Percentiles rank a stretch among this genome's conserved stretches.
phyloP scores from a whole-genome alignment of 2,113 vertebrate species.

The Myodes glareolus region DNA sequence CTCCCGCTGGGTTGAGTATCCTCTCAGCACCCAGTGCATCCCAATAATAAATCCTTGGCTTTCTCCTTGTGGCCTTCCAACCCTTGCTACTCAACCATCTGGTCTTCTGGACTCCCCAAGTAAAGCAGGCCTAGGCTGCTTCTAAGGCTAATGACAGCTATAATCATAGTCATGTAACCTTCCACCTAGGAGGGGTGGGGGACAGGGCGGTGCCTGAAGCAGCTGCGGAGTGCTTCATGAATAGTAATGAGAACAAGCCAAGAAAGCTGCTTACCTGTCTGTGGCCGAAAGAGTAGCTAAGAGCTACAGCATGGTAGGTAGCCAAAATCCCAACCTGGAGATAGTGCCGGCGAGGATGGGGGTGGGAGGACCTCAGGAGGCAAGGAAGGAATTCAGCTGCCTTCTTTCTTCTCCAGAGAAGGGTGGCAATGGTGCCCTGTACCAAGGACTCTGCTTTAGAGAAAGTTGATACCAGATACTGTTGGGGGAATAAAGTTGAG shows the following conservation, averaged over 20 bases:
- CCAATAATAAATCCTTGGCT: accelerated
- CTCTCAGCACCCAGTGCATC: background rate
- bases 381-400: too few relatives aligned
- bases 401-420: background rate
- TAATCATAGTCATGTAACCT: slow-evolving; percentile 44
- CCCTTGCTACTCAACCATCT: background rate
- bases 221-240: background rate
- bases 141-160: background rate
- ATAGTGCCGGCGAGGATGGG: background rate
- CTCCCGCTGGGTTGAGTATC: background rate
- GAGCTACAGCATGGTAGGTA: background rate
- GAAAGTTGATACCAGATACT: background rate
- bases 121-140: background rate
- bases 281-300: background rate
- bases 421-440: background rate
- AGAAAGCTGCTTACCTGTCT: background rate
- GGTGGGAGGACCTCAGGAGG: background rate
- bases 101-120: background rate
- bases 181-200: slow-evolving; percentile 1
- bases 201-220: background rate
- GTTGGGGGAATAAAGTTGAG: background rate
- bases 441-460: background rate
- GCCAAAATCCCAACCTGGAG: background rate
- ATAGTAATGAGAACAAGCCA: slow-evolving; percentile 24
- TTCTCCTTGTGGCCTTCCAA: background rate